Percentiles rank a stretch among this genome's conserved stretches.
These are phyloP conservation scores for Ctenodactylus gundi DNA, from an alignment of 2,113 vertebrate genomes.

Conservation along the genomic window DNA sequence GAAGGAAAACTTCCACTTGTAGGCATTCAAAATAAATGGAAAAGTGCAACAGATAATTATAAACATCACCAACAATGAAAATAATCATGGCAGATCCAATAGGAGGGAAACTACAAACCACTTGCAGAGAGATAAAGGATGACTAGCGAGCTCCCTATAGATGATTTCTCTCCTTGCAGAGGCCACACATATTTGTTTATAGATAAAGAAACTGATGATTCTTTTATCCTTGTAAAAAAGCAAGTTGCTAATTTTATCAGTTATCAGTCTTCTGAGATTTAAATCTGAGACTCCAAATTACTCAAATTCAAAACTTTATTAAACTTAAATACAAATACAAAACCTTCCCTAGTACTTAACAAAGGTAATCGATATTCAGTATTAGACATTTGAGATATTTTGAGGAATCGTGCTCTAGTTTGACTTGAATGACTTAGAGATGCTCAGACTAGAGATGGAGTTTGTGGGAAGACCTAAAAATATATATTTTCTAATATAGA, in stretches of 20 bases:
- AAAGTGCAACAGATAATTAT: background rate
- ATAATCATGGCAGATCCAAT: background rate
- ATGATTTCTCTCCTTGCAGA: background rate
- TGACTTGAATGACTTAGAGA: conserved; percentile 48
- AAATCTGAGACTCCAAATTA: conserved; percentile 16
- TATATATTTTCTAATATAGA: background rate
- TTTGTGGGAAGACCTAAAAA: background rate
- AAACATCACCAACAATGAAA: background rate
- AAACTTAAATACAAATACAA: conserved; percentile 37
- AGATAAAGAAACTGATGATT: conserved; percentile 5
- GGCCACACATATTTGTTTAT: background rate
- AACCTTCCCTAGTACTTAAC: background rate
- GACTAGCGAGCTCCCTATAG: background rate
- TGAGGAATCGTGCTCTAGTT: conserved; percentile 40
- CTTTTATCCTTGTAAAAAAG: conserved; percentile 1
- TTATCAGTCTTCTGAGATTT: background rate
- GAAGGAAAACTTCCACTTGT: background rate
- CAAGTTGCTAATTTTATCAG: conserved; percentile 53
- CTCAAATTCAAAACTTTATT: conserved; percentile 35
- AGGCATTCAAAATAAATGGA: background rate
- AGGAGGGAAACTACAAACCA: background rate
- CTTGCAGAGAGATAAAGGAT: background rate
- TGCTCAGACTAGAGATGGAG: background rate
- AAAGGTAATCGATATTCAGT: conserved; percentile 46
- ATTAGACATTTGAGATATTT: conserved; percentile 45